Base-by-base conservation (phyloP, 2,113 vertebrate genomes). In the Hyla sarda region DNA sequence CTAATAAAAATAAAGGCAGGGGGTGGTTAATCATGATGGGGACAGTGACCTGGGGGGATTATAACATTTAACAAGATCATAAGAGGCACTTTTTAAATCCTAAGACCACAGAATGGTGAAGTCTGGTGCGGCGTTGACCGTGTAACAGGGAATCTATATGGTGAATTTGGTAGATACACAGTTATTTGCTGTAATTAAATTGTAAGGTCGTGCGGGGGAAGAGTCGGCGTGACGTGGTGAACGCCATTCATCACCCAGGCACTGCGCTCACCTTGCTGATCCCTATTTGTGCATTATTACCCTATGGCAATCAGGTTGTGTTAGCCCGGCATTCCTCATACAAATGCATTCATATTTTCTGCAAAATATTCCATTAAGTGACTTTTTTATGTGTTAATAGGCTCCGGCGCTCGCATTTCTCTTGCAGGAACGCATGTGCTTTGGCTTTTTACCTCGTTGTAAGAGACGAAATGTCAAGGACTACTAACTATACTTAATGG, bases 211-310 rank as follows among this genome's bases (percentile, higher is more conserved):
- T 21, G 0, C 4, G 1, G 11, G 60, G 47, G 58, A 71, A 37
- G 25, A 11, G 67, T 12, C 11, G 25, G 0, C 5, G 17, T 85
- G 58, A 56, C 84, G 52, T 5, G 5, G 45, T 16, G 52, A 34
- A 67, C 16, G 9, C 47, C 32, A 79, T 85, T 69, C 32, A 79
- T 85, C 84, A 85, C 74, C 74, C 65, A 3, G 83, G 75, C 60
- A 56, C 52, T 28, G 47, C n/a, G n/a, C 60, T 54, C 41, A 54
- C 60, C 84, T 60, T 32, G 65, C 67, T 85, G 84, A 69, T 71
- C 84, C 50, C 47, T 67, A 54, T 48, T 41, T 85, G 84, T 30
- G 75, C 48, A 41, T 85, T 79, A 85, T 85, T 85, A 79, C 47
- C 74, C 84, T 78, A 41, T 37, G 41, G 76, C 79, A 37, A 54